These are phyloP conservation scores for Stictocephala bisonia DNA, from an alignment of 2,888 invertebrate genomes.

Conservation along the genomic window DNA sequence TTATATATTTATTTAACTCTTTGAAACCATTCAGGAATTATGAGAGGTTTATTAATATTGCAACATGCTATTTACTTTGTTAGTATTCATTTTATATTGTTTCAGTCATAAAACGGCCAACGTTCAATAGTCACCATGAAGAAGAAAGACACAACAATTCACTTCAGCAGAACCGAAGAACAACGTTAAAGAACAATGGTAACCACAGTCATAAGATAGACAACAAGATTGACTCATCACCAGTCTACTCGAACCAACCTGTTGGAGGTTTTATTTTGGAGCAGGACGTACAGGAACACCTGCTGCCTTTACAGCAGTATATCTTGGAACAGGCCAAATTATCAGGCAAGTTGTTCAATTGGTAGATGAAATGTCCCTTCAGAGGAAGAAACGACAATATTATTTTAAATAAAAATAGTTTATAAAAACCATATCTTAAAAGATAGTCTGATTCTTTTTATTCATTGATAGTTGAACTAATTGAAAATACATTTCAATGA, in stretches of 20 bases:
- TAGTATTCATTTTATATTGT: background rate
- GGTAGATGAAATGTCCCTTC: too few relatives aligned
- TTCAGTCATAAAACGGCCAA: constrained; percentile 20
- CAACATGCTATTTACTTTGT: background rate
- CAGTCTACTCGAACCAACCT: constrained; percentile 30
- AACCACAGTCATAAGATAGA: constrained; percentile 35
- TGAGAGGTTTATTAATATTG: background rate
- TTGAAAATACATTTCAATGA: too few relatives aligned
- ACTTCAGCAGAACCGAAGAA: constrained; percentile 29
- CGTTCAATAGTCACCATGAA: constrained; percentile 32
- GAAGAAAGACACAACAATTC: constrained; percentile 41
- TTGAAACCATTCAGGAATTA: too few relatives aligned
- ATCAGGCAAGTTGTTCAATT: constrained; percentile 71
- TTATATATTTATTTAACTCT: too few relatives aligned
- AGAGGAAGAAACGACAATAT: too few relatives aligned
- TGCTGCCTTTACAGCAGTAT: constrained; percentile 87
- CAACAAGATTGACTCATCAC: constrained; percentile 41
- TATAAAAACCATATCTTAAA: too few relatives aligned
- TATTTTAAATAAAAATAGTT: too few relatives aligned
- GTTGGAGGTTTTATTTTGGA: constrained; percentile 34
- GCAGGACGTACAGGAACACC: constrained; percentile 66
- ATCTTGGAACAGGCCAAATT: constrained; percentile 87
- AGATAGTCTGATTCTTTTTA: too few relatives aligned
- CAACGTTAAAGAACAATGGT: constrained; percentile 33
- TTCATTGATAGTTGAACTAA: too few relatives aligned